Evolutionary conservation across 2,888 invertebrate genomes (phyloP).

Genomic region (Eristalis pertinax): DNA sequence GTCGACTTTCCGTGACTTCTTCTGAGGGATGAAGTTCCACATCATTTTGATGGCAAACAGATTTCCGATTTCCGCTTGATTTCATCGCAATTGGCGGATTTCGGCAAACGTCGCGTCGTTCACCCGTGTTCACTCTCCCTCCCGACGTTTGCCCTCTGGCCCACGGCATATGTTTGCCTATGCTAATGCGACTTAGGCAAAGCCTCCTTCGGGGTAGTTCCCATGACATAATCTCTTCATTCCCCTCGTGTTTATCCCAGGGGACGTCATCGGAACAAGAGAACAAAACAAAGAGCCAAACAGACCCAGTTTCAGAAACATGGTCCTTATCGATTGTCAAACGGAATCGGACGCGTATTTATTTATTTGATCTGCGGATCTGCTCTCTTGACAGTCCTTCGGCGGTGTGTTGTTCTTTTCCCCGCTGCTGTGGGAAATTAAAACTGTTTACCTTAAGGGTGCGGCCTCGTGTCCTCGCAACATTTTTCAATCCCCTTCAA

Average conservation of each 20-base stretch:
- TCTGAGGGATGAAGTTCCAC: too few species aligned
- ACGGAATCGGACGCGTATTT: slow-evolving; percentile 47
- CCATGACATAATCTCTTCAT: slow-evolving; percentile 47
- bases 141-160: background rate
- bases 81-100: background rate
- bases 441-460: slow-evolving; percentile 66
- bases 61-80: too few species aligned
- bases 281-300: slow-evolving; percentile 7
- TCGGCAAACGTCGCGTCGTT: background rate
- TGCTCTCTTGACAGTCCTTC: slow-evolving; percentile 42
- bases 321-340: slow-evolving; percentile 51
- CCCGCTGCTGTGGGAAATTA: slow-evolving; percentile 46
- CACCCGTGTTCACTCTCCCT: background rate
- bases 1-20: too few species aligned
- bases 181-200: slow-evolving; percentile 46
- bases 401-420: slow-evolving; percentile 45
- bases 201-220: slow-evolving; percentile 46
- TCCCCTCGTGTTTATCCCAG: slow-evolving; percentile 29
- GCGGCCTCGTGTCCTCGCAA: slow-evolving; percentile 23
- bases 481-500: slow-evolving; percentile 3
- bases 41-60: too few species aligned
- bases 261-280: slow-evolving; percentile 43
- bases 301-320: slow-evolving; percentile 26
- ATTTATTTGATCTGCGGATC: slow-evolving; percentile 66
- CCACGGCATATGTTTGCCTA: slow-evolving; percentile 15